These are phyloP conservation scores for Bradypus variegatus DNA, from an alignment of 2,797 vertebrate species.

Conservation along the genomic window DNA sequence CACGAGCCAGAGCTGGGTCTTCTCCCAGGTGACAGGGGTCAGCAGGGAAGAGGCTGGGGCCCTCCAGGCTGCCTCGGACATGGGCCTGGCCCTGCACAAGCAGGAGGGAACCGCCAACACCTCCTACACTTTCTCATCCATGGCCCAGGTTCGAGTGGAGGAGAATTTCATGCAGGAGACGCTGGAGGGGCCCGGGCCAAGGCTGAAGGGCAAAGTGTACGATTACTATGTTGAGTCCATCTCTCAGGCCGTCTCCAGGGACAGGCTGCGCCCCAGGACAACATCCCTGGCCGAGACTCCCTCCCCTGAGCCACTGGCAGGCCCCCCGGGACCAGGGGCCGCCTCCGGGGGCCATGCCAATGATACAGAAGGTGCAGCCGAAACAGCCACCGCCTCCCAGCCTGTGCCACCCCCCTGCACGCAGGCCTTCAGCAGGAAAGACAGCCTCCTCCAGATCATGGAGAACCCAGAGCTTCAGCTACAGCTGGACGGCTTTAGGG, in stretches of 20 bases:
- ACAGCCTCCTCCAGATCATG: slow-evolving; percentile 77
- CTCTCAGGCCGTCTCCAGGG: slow-evolving; percentile 74
- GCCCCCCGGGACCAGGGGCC: neutral
- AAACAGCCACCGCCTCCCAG: fast-evolving
- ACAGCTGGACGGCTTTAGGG: slow-evolving; percentile 55
- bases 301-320: neutral
- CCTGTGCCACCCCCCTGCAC: fast-evolving
- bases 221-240: slow-evolving; percentile 83
- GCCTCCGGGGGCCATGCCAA: fast-evolving
- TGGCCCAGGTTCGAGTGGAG: slow-evolving; percentile 82
- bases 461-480: slow-evolving; percentile 76
- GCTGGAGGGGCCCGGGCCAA: fast-evolving
- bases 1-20: neutral
- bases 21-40: neutral
- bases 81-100: slow-evolving; percentile 77
- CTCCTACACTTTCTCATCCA: slow-evolving; percentile 82
- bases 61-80: slow-evolving; percentile 72
- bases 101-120: slow-evolving; percentile 65
- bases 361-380: fast-evolving
- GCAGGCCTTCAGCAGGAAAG: slow-evolving; percentile 69
- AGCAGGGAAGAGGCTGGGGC: slow-evolving; percentile 52
- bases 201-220: slow-evolving; percentile 83
- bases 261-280: neutral
- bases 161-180: slow-evolving; percentile 69
- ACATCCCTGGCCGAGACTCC: neutral